Conservation (phyloP, 2,888 invertebrate species). For the Trachelus troglodyta region DNA sequence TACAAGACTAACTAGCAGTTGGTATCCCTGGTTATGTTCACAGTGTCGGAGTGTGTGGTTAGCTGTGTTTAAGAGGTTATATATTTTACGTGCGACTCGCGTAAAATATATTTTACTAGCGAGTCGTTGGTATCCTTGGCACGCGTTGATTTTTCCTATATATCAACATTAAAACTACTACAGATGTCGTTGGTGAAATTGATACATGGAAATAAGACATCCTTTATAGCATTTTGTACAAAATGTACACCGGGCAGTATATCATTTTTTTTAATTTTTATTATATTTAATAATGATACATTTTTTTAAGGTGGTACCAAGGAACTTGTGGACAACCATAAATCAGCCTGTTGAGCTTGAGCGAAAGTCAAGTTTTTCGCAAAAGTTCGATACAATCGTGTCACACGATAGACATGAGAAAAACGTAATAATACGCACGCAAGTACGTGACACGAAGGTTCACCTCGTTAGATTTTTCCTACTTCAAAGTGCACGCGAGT, state of each 20-base stretch:
- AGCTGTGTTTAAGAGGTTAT: background rate
- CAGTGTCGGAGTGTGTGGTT: background rate
- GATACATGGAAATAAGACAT: background rate
- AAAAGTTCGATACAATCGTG: background rate
- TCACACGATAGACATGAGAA: background rate
- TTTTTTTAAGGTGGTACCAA: no score
- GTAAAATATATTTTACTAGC: background rate
- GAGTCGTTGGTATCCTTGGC: background rate
- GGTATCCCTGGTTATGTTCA: background rate
- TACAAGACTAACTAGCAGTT: conserved; percentile 15
- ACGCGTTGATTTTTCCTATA: background rate
- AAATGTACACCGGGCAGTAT: no score
- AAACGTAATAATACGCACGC: background rate
- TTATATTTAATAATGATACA: no score
- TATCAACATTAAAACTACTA: background rate
- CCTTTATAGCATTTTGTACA: no score
- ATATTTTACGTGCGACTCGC: background rate
- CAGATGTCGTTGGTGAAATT: background rate
- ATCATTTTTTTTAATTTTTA: background rate
- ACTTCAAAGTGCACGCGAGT: conserved; percentile 33
- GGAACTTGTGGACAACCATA: no score
- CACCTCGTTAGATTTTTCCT: conserved; percentile 1
- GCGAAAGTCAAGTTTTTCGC: background rate
- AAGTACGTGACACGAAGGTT: background rate
- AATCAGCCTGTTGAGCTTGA: no score